A percentile compares a stretch with the other conserved stretches of the same genome.
Evolutionary conservation across 1,140 invertebrate species (phyloP).

Genomic region (Hypothenemus hampei): DNA sequence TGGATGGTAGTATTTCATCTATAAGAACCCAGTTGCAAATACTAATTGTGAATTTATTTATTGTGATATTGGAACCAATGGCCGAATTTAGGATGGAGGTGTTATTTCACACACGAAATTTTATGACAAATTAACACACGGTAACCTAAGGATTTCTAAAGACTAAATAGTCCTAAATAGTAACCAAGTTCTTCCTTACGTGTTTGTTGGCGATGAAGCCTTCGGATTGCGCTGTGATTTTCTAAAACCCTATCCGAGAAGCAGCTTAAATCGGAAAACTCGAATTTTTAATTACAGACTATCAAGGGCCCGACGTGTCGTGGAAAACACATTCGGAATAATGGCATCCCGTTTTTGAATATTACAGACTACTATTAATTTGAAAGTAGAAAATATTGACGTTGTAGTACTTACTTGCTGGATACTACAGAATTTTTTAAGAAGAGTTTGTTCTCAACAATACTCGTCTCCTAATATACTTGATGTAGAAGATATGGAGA

Average conservation of each 20-base stretch:
- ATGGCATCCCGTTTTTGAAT: constrained; percentile 13
- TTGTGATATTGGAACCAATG: too few species aligned
- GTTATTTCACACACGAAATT: constrained; percentile 9
- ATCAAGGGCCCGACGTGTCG: constrained; percentile 4
- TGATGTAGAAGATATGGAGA: too few species aligned
- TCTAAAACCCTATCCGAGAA: constrained; percentile 11
- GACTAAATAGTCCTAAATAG: background rate
- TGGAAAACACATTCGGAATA: constrained; percentile 21
- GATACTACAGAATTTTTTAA: too few species aligned
- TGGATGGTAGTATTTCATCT: too few species aligned
- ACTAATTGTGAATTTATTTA: too few species aligned
- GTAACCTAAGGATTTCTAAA: constrained; percentile 4
- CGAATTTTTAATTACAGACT: constrained; percentile 17
- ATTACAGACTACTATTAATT: constrained; percentile 13
- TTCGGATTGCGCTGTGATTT: constrained; percentile 9
- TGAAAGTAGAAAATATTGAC: constrained; percentile 16
- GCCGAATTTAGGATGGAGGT: constrained; percentile 2
- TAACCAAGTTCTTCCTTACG: constrained; percentile 1
- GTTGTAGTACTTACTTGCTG: too few species aligned
- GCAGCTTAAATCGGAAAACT: background rate
- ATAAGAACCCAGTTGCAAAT: too few species aligned
- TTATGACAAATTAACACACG: background rate
- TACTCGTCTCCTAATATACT: too few species aligned
- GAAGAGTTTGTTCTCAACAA: too few species aligned
- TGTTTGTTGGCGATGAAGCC: constrained; percentile 16